These are phyloP conservation scores for Magallana ariakensis DNA, from an alignment of 1,140 invertebrate species.

Conservation along the genomic window DNA sequence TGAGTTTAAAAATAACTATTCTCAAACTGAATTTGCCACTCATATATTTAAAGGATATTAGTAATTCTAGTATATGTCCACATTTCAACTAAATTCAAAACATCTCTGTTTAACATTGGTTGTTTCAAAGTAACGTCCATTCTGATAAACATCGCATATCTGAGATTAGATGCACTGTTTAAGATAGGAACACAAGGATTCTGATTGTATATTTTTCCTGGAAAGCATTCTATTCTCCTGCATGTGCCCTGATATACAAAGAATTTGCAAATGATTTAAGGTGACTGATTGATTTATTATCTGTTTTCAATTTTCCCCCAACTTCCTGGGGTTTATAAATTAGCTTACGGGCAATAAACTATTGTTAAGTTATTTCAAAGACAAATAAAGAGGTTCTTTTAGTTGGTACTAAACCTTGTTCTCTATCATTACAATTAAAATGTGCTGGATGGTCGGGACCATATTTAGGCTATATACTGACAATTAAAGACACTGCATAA, in stretches of 20 bases:
- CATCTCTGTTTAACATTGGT: neutral
- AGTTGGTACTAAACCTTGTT: too few species aligned
- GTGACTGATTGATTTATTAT: too few species aligned
- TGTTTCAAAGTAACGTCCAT: neutral
- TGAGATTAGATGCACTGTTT: neutral
- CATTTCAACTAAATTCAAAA: neutral
- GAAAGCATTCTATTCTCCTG: neutral
- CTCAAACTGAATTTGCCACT: neutral
- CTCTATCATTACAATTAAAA: constrained; percentile 35
- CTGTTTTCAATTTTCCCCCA: too few species aligned
- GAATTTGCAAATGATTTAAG: neutral
- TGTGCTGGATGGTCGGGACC: constrained; percentile 25
- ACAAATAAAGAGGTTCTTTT: too few species aligned
- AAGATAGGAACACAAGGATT: neutral
- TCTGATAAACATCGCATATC: neutral
- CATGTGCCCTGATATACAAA: neutral
- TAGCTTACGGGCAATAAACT: too few species aligned
- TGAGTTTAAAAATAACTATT: neutral
- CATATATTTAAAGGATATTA: neutral
- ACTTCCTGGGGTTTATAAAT: too few species aligned
- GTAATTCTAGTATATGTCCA: neutral
- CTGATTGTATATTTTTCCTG: neutral
- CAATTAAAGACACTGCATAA: constrained; percentile 1
- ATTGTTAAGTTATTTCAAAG: too few species aligned
- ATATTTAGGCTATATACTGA: constrained; percentile 18